Conservation (phyloP, 2,888 invertebrate species). For the Ariolimax columbianus region DNA sequence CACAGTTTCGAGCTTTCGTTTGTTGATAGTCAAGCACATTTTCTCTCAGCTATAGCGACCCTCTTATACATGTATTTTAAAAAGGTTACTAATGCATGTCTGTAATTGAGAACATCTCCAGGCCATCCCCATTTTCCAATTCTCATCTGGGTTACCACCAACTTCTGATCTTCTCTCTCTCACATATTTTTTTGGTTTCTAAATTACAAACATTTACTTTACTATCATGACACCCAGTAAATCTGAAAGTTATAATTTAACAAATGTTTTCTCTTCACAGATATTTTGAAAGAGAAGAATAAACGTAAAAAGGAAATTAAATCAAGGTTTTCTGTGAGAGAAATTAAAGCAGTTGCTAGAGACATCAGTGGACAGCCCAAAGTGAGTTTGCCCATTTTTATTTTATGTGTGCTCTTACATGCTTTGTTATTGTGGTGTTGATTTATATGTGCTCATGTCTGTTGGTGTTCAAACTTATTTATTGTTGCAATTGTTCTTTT, state of each 20-base stretch:
- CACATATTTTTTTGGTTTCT: neutral
- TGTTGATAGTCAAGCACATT: no score
- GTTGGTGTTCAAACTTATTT: no score
- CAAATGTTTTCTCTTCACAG: slow-evolving; percentile 9
- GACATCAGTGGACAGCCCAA: neutral
- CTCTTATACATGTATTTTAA: no score
- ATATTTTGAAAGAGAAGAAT: neutral
- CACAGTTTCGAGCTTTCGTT: no score
- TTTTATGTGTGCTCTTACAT: neutral
- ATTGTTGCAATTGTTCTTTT: no score
- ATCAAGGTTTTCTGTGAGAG: neutral
- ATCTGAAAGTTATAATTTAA: neutral
- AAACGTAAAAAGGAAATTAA: slow-evolving; percentile 4
- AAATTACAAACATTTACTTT: no score
- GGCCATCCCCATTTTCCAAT: no score
- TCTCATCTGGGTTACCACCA: neutral
- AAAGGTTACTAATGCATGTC: no score
- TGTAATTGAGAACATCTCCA: neutral
- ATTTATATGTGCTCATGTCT: neutral
- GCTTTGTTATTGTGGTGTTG: neutral
- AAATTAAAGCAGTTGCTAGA: slow-evolving; percentile 14
- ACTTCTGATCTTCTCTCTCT: neutral
- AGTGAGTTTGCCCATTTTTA: neutral
- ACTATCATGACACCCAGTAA: no score
- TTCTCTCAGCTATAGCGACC: no score